Evolutionary conservation across 2,113 vertebrate species (phyloP).

Genomic region (Willisornis vidua): DNA sequence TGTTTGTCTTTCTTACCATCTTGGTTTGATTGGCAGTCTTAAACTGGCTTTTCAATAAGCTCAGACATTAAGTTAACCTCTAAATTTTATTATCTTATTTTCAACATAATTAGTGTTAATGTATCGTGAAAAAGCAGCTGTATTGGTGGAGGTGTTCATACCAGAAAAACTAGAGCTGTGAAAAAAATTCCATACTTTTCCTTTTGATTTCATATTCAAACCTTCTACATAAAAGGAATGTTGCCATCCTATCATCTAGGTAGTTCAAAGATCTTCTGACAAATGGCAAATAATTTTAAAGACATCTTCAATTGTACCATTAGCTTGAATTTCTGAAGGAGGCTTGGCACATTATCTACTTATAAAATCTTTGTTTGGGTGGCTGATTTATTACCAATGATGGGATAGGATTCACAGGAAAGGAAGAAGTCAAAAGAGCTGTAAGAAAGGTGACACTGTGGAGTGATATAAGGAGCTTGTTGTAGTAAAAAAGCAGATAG

Average conservation of each 20-base stretch:
- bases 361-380: not conserved
- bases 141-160: not conserved
- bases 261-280: not conserved
- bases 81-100: not conserved
- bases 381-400: not conserved
- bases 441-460: not conserved
- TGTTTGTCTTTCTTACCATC: not conserved
- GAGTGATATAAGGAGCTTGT: fast-evolving
- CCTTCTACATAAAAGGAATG: not conserved
- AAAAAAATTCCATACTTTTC: not conserved
- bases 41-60: not conserved
- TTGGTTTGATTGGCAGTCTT: not conserved
- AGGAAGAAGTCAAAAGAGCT: not conserved
- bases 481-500: not conserved
- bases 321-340: not conserved
- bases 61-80: not conserved
- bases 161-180: not conserved
- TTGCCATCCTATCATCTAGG: not conserved
- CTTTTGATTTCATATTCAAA: not conserved
- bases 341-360: not conserved
- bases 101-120: not conserved
- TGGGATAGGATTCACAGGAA: not conserved
- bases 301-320: not conserved
- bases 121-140: not conserved
- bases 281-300: not conserved